Percentiles rank a stretch among this genome's conserved stretches.
These are phyloP conservation scores for Sebastes oblongus DNA, from an alignment of 2,797 vertebrate species.

Conservation along the genomic window DNA sequence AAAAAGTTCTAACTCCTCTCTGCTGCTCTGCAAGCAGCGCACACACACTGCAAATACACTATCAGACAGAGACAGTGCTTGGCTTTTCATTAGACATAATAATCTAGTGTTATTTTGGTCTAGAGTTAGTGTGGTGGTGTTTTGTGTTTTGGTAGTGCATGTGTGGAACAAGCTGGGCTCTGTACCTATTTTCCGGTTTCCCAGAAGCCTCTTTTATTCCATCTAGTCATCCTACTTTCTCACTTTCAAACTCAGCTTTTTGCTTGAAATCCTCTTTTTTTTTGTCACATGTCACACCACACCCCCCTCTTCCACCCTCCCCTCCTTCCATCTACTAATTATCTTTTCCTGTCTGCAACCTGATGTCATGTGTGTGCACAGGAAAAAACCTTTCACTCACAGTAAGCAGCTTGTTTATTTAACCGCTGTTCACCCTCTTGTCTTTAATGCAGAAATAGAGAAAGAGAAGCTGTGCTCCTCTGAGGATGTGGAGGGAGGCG, in stretches of 20 bases:
- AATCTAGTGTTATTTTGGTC: background rate
- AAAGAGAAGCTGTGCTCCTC: slow-evolving; percentile 81
- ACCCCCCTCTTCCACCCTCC: background rate
- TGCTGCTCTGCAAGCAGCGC: background rate
- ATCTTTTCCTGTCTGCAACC: background rate
- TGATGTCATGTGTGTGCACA: background rate
- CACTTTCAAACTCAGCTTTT: background rate
- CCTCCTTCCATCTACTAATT: background rate
- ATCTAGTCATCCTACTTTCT: background rate
- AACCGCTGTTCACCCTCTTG: background rate
- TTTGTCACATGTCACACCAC: background rate
- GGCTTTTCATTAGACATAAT: background rate
- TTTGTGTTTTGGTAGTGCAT: background rate
- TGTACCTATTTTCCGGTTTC: background rate
- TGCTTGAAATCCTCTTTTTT: background rate
- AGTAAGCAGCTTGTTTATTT: background rate
- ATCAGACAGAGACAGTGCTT: fast-evolving
- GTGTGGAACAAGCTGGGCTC: background rate
- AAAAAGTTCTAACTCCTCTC: slow-evolving; percentile 68
- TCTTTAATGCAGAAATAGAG: slow-evolving; percentile 74
- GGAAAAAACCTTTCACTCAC: background rate
- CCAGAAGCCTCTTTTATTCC: background rate
- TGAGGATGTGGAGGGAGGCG: slow-evolving; percentile 68
- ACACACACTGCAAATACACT: background rate
- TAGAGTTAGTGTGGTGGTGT: background rate